Conservation (phyloP, 2,888 invertebrate species). For the Limenitis camilla region DNA sequence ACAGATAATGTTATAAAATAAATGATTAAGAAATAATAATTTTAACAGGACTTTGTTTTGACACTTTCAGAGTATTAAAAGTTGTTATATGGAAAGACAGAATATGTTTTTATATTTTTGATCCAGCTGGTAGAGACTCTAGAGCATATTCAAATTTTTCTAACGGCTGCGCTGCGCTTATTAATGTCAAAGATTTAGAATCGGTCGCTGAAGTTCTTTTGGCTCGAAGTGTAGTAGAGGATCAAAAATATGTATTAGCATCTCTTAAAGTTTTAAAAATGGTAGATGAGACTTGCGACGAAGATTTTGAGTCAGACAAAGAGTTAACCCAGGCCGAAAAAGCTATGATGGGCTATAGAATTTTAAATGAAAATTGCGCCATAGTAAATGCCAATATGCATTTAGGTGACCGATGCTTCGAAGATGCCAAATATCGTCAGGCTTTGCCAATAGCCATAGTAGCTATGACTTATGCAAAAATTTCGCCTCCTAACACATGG, state of each 20-base stretch:
- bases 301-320: constrained; percentile 65
- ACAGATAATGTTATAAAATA: background rate
- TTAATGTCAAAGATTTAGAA: constrained; percentile 69
- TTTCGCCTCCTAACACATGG: constrained; percentile 78
- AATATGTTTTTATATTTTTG: constrained; percentile 77
- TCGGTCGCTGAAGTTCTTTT: constrained; percentile 68
- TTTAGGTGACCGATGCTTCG: constrained; percentile 74
- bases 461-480: constrained; percentile 77
- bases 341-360: constrained; percentile 71
- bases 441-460: constrained; percentile 75
- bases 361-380: constrained; percentile 72
- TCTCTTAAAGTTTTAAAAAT: constrained; percentile 65
- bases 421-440: constrained; percentile 74
- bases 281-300: constrained; percentile 54
- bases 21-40: background rate
- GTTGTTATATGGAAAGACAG: constrained; percentile 76
- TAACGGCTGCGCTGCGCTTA: constrained; percentile 72
- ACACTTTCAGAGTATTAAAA: constrained; percentile 51
- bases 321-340: constrained; percentile 65
- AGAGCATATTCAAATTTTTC: constrained; percentile 65
- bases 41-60: background rate
- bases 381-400: constrained; percentile 75
- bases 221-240: constrained; percentile 60
- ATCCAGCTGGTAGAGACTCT: constrained; percentile 74
- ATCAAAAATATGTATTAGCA: constrained; percentile 66